Evolutionary conservation across 2,797 vertebrate species (phyloP).

Genomic region (Vireo griseus): DNA sequence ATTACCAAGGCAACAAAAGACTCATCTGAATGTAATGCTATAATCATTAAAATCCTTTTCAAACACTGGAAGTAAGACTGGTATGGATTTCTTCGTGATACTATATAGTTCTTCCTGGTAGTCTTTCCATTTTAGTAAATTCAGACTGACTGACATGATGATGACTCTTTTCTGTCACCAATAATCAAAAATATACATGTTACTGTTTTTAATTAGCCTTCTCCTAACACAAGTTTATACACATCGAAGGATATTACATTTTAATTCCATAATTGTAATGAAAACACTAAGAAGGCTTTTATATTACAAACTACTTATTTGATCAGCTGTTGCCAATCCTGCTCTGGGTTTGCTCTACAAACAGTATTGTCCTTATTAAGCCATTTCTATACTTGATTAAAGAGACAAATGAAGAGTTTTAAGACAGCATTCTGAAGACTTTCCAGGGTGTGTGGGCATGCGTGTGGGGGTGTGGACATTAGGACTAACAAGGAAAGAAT

Average conservation of each 20-base stretch:
- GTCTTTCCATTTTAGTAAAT: background rate
- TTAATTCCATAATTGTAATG: background rate
- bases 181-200: background rate
- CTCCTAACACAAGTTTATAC: background rate
- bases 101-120: background rate
- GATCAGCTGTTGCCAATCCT: background rate
- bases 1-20: background rate
- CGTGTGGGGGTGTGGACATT: background rate
- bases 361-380: background rate
- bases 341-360: background rate
- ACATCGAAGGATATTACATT: background rate
- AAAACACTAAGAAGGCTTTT: background rate
- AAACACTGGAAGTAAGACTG: background rate
- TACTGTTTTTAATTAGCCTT: background rate
- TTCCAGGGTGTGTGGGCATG: background rate
- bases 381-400: background rate
- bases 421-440: background rate
- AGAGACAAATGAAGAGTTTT: background rate
- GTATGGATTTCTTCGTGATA: background rate
- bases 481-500: background rate
- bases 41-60: background rate
- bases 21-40: background rate
- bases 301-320: background rate
- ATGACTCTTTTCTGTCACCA: background rate
- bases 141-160: background rate